Conservation (phyloP, 1,140 invertebrate species). For the Bombus vancouverensis region DNA sequence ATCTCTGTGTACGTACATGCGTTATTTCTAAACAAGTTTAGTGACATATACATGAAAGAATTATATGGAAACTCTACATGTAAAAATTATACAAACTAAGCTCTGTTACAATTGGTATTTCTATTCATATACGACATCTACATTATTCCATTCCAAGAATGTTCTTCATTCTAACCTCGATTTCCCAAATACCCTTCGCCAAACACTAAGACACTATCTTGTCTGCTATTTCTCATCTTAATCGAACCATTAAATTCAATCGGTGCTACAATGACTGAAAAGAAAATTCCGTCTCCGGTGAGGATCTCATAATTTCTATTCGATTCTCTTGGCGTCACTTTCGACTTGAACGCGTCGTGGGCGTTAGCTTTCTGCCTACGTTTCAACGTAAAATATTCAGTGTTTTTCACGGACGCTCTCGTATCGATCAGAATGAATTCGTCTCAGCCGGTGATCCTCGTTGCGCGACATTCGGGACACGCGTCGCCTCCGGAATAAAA, state of each 20-base stretch:
- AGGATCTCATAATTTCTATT: not conserved
- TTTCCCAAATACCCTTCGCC: not conserved
- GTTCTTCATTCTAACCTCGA: not conserved
- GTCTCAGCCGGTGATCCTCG: conserved; percentile 1
- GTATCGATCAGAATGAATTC: conserved; percentile 33
- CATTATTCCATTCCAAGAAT: not conserved
- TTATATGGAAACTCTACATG: not conserved
- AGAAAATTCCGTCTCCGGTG: not conserved
- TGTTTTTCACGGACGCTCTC: not conserved
- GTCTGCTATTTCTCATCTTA: not conserved
- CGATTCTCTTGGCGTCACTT: not conserved
- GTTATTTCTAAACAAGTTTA: not conserved
- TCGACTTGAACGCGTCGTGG: not conserved
- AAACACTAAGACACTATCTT: not conserved
- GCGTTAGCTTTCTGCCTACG: not conserved
- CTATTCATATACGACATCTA: not conserved
- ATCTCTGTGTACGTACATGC: not conserved
- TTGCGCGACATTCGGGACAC: conserved; percentile 21
- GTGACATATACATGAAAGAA: not conserved
- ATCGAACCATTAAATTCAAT: conserved; percentile 15
- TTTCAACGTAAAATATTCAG: conserved; percentile 6
- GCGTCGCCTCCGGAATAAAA: conserved; percentile 21
- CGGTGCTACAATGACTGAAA: not conserved
- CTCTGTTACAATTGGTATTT: not conserved
- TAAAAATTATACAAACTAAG: not conserved